Percentiles rank a stretch among this genome's conserved stretches.
phyloP scores from a whole-genome alignment of 2,797 vertebrate genomes.

The Eidolon dupreanum region DNA sequence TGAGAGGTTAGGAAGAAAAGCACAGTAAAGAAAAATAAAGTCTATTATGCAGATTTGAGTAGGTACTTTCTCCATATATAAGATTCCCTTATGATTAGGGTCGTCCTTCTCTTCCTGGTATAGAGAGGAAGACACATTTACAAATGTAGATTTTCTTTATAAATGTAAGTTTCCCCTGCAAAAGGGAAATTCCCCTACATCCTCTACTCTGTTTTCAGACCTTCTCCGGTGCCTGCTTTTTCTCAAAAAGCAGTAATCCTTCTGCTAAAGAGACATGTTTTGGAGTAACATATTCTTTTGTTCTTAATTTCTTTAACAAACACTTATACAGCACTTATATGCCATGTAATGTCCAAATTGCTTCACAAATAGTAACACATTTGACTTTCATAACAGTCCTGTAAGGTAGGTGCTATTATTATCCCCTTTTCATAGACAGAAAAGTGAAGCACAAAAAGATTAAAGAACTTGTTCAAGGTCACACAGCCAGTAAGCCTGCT shows the following conservation, averaged over 20 bases:
- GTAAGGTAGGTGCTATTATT: not conserved
- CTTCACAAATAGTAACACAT: not conserved
- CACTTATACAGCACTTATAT: not conserved
- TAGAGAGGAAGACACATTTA: not conserved
- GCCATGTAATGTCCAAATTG: not conserved
- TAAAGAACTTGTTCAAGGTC: not conserved
- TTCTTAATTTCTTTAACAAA: not conserved
- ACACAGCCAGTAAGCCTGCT: not conserved
- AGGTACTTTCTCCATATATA: not conserved
- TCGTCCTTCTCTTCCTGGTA: not conserved
- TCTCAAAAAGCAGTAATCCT: not conserved
- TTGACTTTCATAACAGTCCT: not conserved
- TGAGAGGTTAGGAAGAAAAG: not conserved
- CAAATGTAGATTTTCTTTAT: not conserved
- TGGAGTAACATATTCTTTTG: not conserved
- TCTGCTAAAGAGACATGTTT: not conserved
- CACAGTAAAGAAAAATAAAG: not conserved
- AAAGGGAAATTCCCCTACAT: not conserved
- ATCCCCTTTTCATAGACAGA: not conserved
- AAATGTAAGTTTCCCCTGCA: not conserved
- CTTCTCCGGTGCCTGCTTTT: not conserved
- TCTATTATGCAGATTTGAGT: not conserved
- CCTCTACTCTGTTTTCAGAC: not conserved
- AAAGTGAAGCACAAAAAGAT: slow-evolving; percentile 5
- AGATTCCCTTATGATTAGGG: not conserved